Conservation (phyloP, 1,140 invertebrate species). For the Solen grandis region DNA sequence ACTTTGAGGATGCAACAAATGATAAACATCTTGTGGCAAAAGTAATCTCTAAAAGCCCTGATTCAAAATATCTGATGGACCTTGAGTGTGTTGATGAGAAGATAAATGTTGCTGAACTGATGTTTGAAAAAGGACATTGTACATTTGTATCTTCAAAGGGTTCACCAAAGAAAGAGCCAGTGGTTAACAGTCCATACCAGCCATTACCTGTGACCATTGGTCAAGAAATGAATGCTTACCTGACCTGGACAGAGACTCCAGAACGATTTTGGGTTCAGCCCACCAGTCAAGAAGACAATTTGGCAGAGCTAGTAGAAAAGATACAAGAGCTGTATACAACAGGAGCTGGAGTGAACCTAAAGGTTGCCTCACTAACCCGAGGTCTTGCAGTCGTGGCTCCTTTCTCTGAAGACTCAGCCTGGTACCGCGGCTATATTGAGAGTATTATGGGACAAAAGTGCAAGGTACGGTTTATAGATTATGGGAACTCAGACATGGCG, state of each 20-base stretch:
- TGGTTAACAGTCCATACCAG: constrained; percentile 52
- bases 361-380: not conserved
- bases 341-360: constrained; percentile 11
- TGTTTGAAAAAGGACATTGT: constrained; percentile 60
- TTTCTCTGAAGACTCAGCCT: constrained; percentile 87
- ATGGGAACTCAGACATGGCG: constrained; percentile 80
- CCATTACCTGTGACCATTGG: constrained; percentile 15
- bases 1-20: constrained; percentile 67
- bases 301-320: constrained; percentile 79
- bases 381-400: constrained; percentile 82
- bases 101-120: constrained; percentile 56
- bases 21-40: constrained; percentile 62
- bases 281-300: constrained; percentile 72
- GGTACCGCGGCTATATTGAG: constrained; percentile 90
- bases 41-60: constrained; percentile 41
- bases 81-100: constrained; percentile 60
- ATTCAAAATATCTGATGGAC: constrained; percentile 49
- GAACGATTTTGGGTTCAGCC: constrained; percentile 82
- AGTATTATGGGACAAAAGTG: constrained; percentile 82
- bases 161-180: constrained; percentile 18
- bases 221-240: constrained; percentile 54
- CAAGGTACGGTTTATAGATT: constrained; percentile 90
- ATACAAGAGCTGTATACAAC: constrained; percentile 75
- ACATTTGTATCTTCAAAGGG: not conserved
- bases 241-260: constrained; percentile 78